Percentiles rank a stretch among this genome's conserved stretches.
Conservation (phyloP, 2,113 vertebrate species). For the Laticauda laticaudata region DNA sequence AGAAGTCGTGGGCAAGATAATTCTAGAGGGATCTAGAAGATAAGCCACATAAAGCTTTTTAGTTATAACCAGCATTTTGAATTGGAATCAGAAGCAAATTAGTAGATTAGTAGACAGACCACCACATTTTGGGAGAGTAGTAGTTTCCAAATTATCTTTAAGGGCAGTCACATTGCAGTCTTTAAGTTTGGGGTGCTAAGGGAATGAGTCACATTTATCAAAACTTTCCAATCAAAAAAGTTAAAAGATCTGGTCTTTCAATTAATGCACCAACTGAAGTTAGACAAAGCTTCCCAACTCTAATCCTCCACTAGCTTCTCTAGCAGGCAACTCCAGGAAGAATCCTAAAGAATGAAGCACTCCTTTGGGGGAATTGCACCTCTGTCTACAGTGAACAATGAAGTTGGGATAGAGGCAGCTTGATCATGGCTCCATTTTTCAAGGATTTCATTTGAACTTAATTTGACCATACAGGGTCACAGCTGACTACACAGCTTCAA, state of each 20-base stretch:
- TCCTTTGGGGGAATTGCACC: background rate
- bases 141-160: background rate
- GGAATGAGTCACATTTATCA: background rate
- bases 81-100: background rate
- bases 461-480: background rate
- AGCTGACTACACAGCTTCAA: background rate
- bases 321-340: background rate
- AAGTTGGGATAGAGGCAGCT: background rate
- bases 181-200: background rate
- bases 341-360: background rate
- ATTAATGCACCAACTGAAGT: background rate
- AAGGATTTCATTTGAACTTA: background rate
- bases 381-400: background rate
- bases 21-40: background rate
- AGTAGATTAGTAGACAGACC: background rate
- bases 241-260: background rate
- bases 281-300: background rate
- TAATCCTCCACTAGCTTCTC: background rate
- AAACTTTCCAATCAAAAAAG: background rate
- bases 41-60: background rate
- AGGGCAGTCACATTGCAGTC: background rate
- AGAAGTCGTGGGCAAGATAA: background rate
- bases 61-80: background rate
- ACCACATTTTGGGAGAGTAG: background rate
- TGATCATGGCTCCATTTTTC: background rate